These are phyloP conservation scores for Uropetala carovei DNA, from an alignment of 2,888 invertebrate genomes.

Conservation along the genomic window DNA sequence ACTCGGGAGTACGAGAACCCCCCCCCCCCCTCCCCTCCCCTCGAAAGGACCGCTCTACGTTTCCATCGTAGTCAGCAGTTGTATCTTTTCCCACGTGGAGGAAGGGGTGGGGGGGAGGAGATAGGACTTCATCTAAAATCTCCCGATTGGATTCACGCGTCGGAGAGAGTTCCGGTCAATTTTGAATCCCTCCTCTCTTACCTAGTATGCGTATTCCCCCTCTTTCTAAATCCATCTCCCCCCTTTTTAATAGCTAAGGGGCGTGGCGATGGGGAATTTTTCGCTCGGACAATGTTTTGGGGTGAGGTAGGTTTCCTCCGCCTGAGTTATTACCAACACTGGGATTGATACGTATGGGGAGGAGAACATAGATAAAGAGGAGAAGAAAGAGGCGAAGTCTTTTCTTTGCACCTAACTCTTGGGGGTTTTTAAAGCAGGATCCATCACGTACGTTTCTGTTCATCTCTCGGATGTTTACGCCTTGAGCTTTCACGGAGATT, in stretches of 20 bases:
- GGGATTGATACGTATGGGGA: background rate
- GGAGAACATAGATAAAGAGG: background rate
- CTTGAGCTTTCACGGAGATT: conserved; percentile 20
- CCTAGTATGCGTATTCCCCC: background rate
- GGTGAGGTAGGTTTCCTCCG: background rate
- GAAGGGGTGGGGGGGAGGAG: background rate
- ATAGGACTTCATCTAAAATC: background rate
- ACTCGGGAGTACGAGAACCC: background rate
- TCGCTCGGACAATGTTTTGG: background rate
- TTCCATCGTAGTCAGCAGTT: background rate
- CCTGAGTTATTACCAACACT: background rate
- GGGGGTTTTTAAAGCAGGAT: background rate
- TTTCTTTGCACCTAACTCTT: background rate
- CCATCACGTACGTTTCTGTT: background rate
- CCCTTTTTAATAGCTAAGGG: background rate
- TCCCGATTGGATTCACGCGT: background rate
- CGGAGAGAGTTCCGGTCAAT: background rate
- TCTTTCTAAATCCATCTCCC: background rate
- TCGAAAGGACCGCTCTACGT: too few species aligned
- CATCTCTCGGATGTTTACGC: background rate
- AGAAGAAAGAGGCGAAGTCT: background rate
- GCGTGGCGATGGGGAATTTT: background rate
- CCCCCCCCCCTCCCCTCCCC: too few species aligned
- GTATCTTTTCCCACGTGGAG: background rate
- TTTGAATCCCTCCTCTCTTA: background rate